These are phyloP conservation scores for Stegodyphus dumicola DNA, from an alignment of 1,140 invertebrate species.

Conservation along the genomic window DNA sequence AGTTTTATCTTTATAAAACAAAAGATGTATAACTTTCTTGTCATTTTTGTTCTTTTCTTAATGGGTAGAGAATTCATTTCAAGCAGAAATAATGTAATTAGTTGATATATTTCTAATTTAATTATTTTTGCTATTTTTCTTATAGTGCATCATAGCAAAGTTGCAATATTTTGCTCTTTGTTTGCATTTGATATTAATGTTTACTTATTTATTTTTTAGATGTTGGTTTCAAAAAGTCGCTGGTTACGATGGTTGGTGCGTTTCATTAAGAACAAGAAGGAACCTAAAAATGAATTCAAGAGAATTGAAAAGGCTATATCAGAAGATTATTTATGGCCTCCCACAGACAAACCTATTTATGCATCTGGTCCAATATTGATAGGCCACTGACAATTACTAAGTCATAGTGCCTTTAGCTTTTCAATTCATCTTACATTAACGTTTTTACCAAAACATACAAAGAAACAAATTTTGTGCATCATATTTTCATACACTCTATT, in stretches of 20 bases:
- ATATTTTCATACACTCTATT: neutral
- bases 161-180: too few species aligned
- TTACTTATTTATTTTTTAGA: constrained; percentile 28
- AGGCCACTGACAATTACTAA: constrained; percentile 52
- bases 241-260: constrained; percentile 34
- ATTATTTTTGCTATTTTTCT: too few species aligned
- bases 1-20: too few species aligned
- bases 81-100: too few species aligned
- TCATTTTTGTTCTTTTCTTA: too few species aligned
- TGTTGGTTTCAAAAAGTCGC: constrained; percentile 31
- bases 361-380: constrained; percentile 37
- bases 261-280: constrained; percentile 48
- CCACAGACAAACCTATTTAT: constrained; percentile 24
- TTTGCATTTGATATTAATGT: neutral
- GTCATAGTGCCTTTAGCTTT: constrained; percentile 48
- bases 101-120: too few species aligned
- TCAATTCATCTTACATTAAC: neutral
- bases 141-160: too few species aligned
- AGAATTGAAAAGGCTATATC: constrained; percentile 35
- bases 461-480: constrained; percentile 3
- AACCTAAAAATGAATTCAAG: constrained; percentile 55
- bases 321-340: constrained; percentile 42
- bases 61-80: too few species aligned
- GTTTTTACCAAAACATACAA: neutral
- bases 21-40: too few species aligned